Evolutionary conservation across 2,888 invertebrate species (phyloP), one percentile per base, ranked within the genome.

Genomic region (Acrobeloides nanus): DNA sequence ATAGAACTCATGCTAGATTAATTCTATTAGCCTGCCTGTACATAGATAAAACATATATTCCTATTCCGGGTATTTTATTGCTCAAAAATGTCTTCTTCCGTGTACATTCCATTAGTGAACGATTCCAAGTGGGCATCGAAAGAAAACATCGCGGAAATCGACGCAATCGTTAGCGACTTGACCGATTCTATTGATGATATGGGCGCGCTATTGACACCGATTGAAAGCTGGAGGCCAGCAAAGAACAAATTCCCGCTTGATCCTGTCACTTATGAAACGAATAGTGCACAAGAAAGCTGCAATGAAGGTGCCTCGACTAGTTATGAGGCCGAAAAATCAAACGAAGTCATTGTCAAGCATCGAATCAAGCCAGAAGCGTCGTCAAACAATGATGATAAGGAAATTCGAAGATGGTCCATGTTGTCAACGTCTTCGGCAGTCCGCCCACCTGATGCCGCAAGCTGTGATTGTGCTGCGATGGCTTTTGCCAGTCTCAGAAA

Each of bases 381-480:
- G 0, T 20, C 8, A 35, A 7, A 8, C 8, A 8, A 15, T 8
- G 18, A 15, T 35, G 7, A 15, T 12, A n/a, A 15, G 7, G 40
- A 40, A 23, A 21, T 31, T 15, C 40, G 40, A n/a, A 23, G 43
- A 33, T 42, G 43, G 43, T 25, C 25, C n/a, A 38, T n/a, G n/a
- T n/a, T n/a, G n/a, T n/a, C n/a, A n/a, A n/a, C 43, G 17, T 21
- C 38, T 25, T 33, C 43, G 4, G 21, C 42, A 1, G 15, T n/a
- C 3, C 4, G 32, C 5, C 43, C 43, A 1, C 21, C 20, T 23
- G 24, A 46, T 29, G 41, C 55, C 5, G 49, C 49, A n/a, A 55
- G 47, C 32, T 53, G 53, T 34, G 50, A 53, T 24, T 53, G 53
- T 29, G 49, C 56, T 27, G 33, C 55, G 15, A 20, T 53, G n/a